Evolutionary conservation across 2,797 vertebrate genomes (phyloP).

Genomic region (Poliocrania exsul): DNA sequence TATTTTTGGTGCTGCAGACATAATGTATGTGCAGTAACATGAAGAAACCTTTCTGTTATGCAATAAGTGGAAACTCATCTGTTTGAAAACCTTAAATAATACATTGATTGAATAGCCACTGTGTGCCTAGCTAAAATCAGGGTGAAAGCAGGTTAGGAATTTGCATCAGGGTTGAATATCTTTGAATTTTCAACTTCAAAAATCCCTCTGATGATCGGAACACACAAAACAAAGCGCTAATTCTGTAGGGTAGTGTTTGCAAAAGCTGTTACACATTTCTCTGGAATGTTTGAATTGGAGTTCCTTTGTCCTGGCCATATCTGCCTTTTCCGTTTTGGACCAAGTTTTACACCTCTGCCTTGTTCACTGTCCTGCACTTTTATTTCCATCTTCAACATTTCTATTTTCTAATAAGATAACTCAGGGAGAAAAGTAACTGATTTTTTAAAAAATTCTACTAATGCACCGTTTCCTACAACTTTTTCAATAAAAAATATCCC

Average conservation of each 20-base stretch:
- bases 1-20: not conserved
- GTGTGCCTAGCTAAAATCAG: not conserved
- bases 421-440: not conserved
- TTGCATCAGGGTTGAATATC: not conserved
- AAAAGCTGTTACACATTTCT: not conserved
- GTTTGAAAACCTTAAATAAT: not conserved
- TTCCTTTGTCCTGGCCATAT: not conserved
- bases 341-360: not conserved
- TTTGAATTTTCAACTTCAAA: not conserved
- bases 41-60: not conserved
- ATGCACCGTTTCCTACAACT: not conserved
- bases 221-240: not conserved
- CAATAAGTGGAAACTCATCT: not conserved
- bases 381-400: not conserved
- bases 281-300: not conserved
- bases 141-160: not conserved
- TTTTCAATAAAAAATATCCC: not conserved
- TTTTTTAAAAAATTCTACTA: not conserved
- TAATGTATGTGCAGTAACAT: rapidly evolving
- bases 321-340: not conserved
- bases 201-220: not conserved
- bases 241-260: not conserved
- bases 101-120: not conserved
- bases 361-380: not conserved
- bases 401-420: not conserved